Percentiles rank a stretch among this genome's conserved stretches.
phyloP scores from a whole-genome alignment of 2,888 invertebrate genomes.

The Eurois occulta region DNA sequence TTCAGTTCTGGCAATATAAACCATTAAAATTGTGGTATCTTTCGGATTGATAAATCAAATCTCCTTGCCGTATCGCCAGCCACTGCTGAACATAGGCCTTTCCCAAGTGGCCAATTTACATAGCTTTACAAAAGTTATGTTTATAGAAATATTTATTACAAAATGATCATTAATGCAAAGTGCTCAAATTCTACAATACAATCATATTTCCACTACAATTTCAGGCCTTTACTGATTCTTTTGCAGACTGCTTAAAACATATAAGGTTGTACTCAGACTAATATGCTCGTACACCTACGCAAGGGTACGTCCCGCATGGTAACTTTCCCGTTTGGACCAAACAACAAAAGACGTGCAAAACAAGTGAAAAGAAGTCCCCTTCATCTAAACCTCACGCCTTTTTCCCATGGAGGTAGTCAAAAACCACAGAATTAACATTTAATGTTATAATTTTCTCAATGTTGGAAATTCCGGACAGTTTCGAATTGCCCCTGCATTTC shows the following conservation, averaged over 20 bases:
- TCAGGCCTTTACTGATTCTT: too few species aligned
- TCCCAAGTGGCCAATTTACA: conserved; percentile 1
- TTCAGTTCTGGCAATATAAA: neutral
- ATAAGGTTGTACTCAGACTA: neutral
- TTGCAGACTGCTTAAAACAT: neutral
- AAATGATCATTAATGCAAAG: neutral
- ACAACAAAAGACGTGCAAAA: too few species aligned
- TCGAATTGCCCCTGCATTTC: neutral
- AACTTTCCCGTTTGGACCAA: too few species aligned
- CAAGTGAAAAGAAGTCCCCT: too few species aligned
- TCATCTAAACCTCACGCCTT: too few species aligned
- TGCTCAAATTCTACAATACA: neutral
- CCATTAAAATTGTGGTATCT: neutral
- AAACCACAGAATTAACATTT: too few species aligned
- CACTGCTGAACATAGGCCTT: neutral
- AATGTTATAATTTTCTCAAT: neutral
- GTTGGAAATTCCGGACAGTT: neutral
- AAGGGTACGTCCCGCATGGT: too few species aligned
- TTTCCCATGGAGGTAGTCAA: too few species aligned
- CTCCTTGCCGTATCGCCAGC: neutral
- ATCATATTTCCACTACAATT: neutral
- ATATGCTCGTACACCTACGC: neutral
- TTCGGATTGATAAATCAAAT: neutral
- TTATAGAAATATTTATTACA: neutral
- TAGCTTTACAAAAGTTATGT: neutral